A percentile compares a stretch with the other conserved stretches of the same genome.
Evolutionary conservation across 2,888 invertebrate genomes (phyloP).

Genomic region (Pseudoips prasinana): DNA sequence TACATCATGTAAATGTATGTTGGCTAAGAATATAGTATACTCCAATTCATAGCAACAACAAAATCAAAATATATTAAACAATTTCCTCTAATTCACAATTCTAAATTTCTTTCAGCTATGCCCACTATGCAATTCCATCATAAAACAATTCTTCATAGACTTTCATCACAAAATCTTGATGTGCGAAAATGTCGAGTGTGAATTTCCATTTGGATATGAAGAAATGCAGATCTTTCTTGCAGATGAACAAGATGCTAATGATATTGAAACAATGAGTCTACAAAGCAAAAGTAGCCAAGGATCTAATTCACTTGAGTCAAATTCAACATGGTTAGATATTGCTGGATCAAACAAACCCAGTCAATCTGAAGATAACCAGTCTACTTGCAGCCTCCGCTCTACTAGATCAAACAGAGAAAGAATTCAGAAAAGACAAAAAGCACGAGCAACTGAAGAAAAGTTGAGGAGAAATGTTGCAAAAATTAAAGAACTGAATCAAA

Average conservation of each 20-base stretch:
- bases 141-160: constrained; percentile 51
- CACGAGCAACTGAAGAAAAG: constrained; percentile 21
- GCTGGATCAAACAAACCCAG: constrained; percentile 37
- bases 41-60: too few relatives aligned
- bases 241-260: constrained; percentile 40
- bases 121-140: constrained; percentile 49
- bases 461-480: constrained; percentile 40
- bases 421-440: constrained; percentile 10
- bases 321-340: constrained; percentile 44
- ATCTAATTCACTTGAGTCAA: constrained; percentile 38
- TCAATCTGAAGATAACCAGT: constrained; percentile 37
- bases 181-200: constrained; percentile 59
- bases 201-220: constrained; percentile 58
- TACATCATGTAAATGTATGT: too few relatives aligned
- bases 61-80: too few relatives aligned
- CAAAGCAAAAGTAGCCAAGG: constrained; percentile 12
- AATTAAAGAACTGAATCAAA: constrained; percentile 40
- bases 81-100: too few relatives aligned
- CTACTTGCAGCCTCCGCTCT: constrained; percentile 6
- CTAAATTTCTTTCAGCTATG: constrained; percentile 60
- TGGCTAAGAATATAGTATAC: too few relatives aligned
- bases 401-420: constrained; percentile 10
- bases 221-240: constrained; percentile 46
- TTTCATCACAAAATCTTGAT: constrained; percentile 54
- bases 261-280: constrained; percentile 22